These are phyloP conservation scores for Drosophila neotestacea DNA, from an alignment of 2,888 invertebrate species.

Conservation along the genomic window DNA sequence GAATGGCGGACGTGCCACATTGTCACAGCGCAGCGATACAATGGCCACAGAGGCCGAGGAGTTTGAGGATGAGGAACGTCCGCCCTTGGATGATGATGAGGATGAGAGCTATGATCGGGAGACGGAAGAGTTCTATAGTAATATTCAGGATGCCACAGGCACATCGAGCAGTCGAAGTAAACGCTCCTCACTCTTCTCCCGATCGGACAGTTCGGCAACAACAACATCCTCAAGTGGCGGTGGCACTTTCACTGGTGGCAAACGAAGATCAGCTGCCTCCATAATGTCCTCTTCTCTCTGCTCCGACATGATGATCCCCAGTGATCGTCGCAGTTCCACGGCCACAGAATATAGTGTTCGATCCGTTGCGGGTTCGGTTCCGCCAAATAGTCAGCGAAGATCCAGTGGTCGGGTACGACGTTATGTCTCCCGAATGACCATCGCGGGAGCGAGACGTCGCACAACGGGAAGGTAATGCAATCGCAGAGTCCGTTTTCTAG, in stretches of 20 bases:
- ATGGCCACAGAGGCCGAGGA: slow-evolving; percentile 74
- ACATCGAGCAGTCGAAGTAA: slow-evolving; percentile 79
- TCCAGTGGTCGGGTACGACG: slow-evolving; percentile 84
- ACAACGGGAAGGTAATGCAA: slow-evolving; percentile 85
- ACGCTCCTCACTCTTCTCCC: slow-evolving; percentile 84
- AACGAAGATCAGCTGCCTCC: slow-evolving; percentile 84
- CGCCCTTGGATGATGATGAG: slow-evolving; percentile 72
- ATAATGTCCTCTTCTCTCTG: slow-evolving; percentile 84
- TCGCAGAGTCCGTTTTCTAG: slow-evolving; percentile 1
- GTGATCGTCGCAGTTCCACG: slow-evolving; percentile 84
- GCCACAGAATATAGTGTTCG: slow-evolving; percentile 82
- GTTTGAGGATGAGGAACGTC: slow-evolving; percentile 70
- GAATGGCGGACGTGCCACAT: slow-evolving; percentile 48
- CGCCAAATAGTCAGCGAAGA: slow-evolving; percentile 75
- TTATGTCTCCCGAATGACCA: slow-evolving; percentile 84
- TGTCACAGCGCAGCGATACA: slow-evolving; percentile 67
- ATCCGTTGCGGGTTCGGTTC: slow-evolving; percentile 59
- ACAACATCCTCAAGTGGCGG: slow-evolving; percentile 84
- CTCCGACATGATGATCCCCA: slow-evolving; percentile 82
- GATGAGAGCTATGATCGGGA: slow-evolving; percentile 81
- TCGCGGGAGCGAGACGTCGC: slow-evolving; percentile 84
- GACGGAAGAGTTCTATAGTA: slow-evolving; percentile 83
- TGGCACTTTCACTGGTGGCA: slow-evolving; percentile 83
- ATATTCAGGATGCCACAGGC: slow-evolving; percentile 82
- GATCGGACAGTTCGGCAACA: slow-evolving; percentile 85